Base-by-base conservation (phyloP, 2,888 invertebrate genomes). In the Erebia epiphron region DNA sequence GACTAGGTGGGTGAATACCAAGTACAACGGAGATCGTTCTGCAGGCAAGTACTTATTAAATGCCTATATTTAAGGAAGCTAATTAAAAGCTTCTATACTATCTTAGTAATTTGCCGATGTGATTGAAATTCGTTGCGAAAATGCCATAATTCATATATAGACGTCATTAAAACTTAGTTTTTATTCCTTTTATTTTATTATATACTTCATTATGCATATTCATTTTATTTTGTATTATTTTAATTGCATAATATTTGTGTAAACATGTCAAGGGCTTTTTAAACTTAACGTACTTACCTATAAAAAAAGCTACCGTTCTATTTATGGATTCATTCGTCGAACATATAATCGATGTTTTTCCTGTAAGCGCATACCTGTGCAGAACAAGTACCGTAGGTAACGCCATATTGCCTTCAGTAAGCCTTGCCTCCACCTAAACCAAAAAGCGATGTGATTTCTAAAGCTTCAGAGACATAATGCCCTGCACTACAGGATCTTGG, bases 351-450 rank as follows among this genome's bases (percentile, higher is more conserved):
- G 68, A 43, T 57, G 43, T 52, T 68, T 57, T 52, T 58, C 50
- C 18, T 41, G 26, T 21, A 64, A 57, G 26, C 49, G 57, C 63
- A 46, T 46, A 58, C 49, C 58, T 49, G 54, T 26, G 54, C 49
- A 65, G 60, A 52, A 50, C 57, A 16, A 57, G 64, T 69, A 73
- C 68, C 65, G 71, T 35, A 35, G 35, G 7, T 70, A 76, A 75
- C n/a, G 41, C 8, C 13, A 41, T 41, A n/a, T 35, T 35, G 35
- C 35, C 35, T 35, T 35, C 35, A 7, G 7, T 35, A 52, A 35
- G 50, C 50, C n/a, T 52, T n/a, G 10, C 50, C 26, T 26, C 50
- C 50, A 26, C 2, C n/a, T 49, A 14, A 50, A 49, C 26, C 13
- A 26, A 14, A 41, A 18, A 49, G 49, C 62, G 14, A 62, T 14